These are phyloP conservation scores for Pogoniulus pusillus DNA, from an alignment of 2,797 vertebrate genomes.

Conservation along the genomic window DNA sequence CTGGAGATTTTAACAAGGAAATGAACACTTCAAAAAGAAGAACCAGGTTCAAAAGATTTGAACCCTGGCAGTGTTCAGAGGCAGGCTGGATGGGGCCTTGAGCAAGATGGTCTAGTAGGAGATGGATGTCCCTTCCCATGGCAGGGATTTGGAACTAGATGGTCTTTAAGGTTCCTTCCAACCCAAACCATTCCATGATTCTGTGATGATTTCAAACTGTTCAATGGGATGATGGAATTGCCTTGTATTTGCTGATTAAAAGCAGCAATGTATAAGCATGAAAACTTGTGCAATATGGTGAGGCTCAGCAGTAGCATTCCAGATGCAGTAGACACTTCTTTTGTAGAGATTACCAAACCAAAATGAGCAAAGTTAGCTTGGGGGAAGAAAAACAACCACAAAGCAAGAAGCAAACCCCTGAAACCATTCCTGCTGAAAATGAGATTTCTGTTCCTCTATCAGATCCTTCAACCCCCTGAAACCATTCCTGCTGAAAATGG, in stretches of 20 bases:
- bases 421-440: neutral
- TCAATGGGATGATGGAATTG: neutral
- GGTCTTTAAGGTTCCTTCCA: too few relatives aligned
- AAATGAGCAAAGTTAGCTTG: neutral
- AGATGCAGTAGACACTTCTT: neutral
- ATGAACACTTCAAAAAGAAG: neutral
- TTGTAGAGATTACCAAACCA: neutral
- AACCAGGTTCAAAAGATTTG: neutral
- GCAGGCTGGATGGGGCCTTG: too few relatives aligned
- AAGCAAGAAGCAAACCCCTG: neutral
- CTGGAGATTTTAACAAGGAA: conserved; percentile 5
- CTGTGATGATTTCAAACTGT: neutral
- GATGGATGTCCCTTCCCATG: too few relatives aligned
- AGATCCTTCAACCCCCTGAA: neutral
- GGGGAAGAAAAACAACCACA: neutral
- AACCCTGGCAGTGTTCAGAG: too few relatives aligned
- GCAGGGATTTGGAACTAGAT: too few relatives aligned
- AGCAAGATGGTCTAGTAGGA: too few relatives aligned
- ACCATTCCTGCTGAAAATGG: neutral
- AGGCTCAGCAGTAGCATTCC: neutral
- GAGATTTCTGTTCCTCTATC: neutral
- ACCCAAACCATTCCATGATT: too few relatives aligned
- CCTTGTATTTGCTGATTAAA: neutral
- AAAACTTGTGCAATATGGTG: neutral
- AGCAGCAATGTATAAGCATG: neutral